phyloP scores from a whole-genome alignment of 2,888 invertebrate species.

The Tenthredo mesomela region DNA sequence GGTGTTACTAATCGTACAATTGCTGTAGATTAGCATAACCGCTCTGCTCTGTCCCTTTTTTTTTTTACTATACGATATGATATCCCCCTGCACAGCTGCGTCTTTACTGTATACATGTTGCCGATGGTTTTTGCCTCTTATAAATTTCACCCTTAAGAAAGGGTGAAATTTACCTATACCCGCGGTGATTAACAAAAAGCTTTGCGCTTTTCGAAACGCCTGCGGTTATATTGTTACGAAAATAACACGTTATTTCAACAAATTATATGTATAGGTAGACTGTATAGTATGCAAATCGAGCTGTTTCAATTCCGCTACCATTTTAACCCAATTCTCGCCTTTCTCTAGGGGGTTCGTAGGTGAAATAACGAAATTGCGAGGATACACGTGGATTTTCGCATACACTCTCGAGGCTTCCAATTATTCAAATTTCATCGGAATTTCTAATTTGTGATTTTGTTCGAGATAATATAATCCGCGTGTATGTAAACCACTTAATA shows the following conservation, averaged over 20 bases:
- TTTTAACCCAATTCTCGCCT: neutral
- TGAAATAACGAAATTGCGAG: conserved; percentile 1
- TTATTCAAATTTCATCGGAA: neutral
- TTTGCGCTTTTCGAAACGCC: neutral
- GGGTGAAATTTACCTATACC: too few relatives aligned
- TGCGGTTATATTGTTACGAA: neutral
- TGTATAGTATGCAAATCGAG: conserved; percentile 7
- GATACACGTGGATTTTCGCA: neutral
- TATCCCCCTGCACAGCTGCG: neutral
- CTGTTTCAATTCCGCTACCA: neutral
- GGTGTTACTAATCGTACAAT: neutral
- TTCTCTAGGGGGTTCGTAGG: neutral
- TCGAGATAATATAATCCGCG: neutral
- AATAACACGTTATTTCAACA: neutral
- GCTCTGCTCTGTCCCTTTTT: neutral
- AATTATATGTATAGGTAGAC: neutral
- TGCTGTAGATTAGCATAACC: neutral
- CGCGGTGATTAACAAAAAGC: conserved; percentile 5
- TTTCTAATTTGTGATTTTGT: neutral
- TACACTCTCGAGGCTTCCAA: neutral
- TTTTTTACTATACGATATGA: neutral
- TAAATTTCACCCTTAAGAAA: neutral
- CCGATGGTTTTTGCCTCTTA: neutral
- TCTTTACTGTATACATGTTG: neutral
- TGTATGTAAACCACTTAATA: neutral